These are phyloP conservation scores for Drosophila orosa DNA, from an alignment of 1,140 invertebrate genomes.

Conservation along the genomic window DNA sequence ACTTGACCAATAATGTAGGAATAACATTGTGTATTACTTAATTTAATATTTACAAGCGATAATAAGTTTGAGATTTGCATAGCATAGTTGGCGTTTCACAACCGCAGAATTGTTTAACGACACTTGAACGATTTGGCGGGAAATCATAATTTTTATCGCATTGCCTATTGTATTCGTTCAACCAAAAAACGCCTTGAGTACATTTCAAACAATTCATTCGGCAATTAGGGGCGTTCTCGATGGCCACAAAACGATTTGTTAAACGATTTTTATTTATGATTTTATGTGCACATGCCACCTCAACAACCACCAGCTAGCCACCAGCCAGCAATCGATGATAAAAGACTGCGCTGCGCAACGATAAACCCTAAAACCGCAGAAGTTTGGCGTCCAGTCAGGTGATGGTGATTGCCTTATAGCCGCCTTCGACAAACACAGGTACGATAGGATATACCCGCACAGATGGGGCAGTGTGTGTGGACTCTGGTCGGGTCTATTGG, in stretches of 20 bases:
- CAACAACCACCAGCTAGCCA: constrained; percentile 63
- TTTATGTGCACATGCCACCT: constrained; percentile 74
- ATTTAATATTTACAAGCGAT: not conserved
- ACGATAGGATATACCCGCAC: not conserved
- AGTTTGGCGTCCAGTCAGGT: constrained; percentile 41
- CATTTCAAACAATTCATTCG: constrained; percentile 32
- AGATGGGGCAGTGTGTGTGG: constrained; percentile 3
- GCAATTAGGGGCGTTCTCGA: constrained; percentile 33
- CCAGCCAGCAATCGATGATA: constrained; percentile 56
- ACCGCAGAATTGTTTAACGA: constrained; percentile 4
- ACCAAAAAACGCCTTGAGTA: constrained; percentile 26
- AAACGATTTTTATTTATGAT: constrained; percentile 77
- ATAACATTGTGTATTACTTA: no score
- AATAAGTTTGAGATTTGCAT: not conserved
- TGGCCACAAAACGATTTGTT: constrained; percentile 64
- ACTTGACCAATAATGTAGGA: no score
- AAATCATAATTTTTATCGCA: constrained; percentile 14
- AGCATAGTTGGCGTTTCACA: not conserved
- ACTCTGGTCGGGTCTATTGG: constrained; percentile 38
- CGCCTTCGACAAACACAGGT: constrained; percentile 1
- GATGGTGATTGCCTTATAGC: constrained; percentile 33
- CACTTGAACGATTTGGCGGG: not conserved
- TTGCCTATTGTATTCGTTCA: not conserved
- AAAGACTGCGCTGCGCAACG: constrained; percentile 35
- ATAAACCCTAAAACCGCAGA: constrained; percentile 40